Conservation (phyloP, 2,113 vertebrate genomes). For the Ictalurus punctatus region DNA sequence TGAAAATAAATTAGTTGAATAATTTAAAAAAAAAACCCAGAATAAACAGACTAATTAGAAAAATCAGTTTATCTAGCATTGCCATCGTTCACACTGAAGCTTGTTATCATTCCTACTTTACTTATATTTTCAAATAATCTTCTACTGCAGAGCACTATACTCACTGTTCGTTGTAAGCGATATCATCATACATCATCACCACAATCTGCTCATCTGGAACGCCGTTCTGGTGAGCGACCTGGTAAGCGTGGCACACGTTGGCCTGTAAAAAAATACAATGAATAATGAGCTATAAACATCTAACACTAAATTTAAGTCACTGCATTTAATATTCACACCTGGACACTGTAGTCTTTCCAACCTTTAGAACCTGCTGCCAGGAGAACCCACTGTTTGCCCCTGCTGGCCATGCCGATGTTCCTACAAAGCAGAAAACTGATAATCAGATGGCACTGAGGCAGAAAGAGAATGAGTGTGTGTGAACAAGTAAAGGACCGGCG, state of each 20-base stretch:
- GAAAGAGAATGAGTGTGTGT: neutral
- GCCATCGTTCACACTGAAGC: no score
- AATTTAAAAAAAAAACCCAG: no score
- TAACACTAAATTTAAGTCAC: neutral
- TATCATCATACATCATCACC: neutral
- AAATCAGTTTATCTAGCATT: no score
- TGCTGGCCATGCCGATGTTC: neutral
- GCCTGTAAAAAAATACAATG: neutral
- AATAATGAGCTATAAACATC: neutral
- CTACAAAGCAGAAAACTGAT: neutral
- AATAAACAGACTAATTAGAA: no score
- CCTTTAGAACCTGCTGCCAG: neutral
- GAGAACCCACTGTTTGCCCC: neutral
- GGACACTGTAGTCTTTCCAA: neutral
- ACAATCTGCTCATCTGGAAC: constrained; percentile 4
- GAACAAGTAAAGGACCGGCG: no score
- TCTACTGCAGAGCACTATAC: neutral
- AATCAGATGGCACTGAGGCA: neutral
- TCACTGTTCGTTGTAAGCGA: neutral
- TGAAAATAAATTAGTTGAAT: no score
- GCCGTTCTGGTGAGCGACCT: neutral
- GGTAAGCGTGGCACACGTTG: neutral
- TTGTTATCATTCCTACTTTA: no score
- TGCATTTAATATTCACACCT: neutral
- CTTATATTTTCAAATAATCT: no score